phyloP scores from a whole-genome alignment of 1,140 invertebrate genomes.

The honey bee (Apis mellifera) region Amel_HAv3.1 CM009946.2:6275001-6275500 shows the following conservation, averaged over 20 bases:
- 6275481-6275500: conserved; percentile 6
- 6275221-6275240: no score
- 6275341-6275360: conserved; percentile 16
- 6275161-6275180: no score
- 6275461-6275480: not conserved
- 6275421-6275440: conserved; percentile 16
- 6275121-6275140: not conserved
- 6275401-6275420: conserved; percentile 15
- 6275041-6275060: not conserved
- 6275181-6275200: no score
- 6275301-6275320: conserved; percentile 55
- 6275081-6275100: no score
- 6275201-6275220: no score
- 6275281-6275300: conserved; percentile 57
- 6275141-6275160: not conserved
- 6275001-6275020: not conserved
- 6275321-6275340: conserved; percentile 68
- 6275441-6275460: conserved; percentile 13
- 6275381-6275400: not conserved
- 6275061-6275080: not conserved
- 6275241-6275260: not conserved
- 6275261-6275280: not conserved
- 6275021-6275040: not conserved
- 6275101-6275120: not conserved
- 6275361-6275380: not conserved